Percentiles rank a stretch among this genome's conserved stretches.
These are phyloP conservation scores for Ooceraea biroi DNA, from an alignment of 1,140 invertebrate genomes.

Conservation along the genomic window DNA sequence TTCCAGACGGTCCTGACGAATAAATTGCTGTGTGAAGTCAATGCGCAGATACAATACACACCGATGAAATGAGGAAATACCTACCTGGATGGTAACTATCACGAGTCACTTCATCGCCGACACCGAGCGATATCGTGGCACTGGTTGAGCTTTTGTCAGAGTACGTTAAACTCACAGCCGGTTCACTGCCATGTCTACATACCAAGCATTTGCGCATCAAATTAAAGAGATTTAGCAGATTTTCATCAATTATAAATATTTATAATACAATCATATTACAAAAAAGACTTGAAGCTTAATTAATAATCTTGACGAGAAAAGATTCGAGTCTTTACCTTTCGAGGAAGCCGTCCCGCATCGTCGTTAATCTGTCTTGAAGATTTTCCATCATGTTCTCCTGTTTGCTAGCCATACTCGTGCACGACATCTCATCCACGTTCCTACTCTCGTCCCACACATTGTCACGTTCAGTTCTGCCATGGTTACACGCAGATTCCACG, in stretches of 20 bases:
- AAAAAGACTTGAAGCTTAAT: neutral
- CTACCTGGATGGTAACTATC: constrained; percentile 82
- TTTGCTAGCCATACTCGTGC: constrained; percentile 59
- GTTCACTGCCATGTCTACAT: constrained; percentile 87
- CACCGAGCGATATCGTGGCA: constrained; percentile 86
- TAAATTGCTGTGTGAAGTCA: constrained; percentile 3
- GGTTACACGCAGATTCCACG: constrained; percentile 30
- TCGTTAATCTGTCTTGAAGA: constrained; percentile 85
- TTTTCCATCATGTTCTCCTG: constrained; percentile 83
- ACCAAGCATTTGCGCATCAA: too few species aligned
- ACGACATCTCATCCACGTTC: constrained; percentile 51
- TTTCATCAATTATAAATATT: constrained; percentile 18
- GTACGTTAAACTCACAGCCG: constrained; percentile 87
- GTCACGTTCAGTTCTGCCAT: constrained; percentile 73
- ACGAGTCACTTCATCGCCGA: constrained; percentile 85
- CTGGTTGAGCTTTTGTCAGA: constrained; percentile 86
- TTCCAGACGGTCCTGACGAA: constrained; percentile 75
- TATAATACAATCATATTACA: neutral
- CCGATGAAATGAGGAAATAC: neutral
- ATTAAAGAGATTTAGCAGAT: constrained; percentile 48
- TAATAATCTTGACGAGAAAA: neutral
- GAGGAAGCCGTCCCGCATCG: constrained; percentile 85
- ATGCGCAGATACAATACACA: constrained; percentile 1
- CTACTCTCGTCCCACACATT: constrained; percentile 62
- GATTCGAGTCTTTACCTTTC: constrained; percentile 66